Percentiles rank a stretch among this genome's conserved stretches.
Evolutionary conservation across 2,888 invertebrate species (phyloP).

Genomic region (Rhynchonema sp.): DNA sequence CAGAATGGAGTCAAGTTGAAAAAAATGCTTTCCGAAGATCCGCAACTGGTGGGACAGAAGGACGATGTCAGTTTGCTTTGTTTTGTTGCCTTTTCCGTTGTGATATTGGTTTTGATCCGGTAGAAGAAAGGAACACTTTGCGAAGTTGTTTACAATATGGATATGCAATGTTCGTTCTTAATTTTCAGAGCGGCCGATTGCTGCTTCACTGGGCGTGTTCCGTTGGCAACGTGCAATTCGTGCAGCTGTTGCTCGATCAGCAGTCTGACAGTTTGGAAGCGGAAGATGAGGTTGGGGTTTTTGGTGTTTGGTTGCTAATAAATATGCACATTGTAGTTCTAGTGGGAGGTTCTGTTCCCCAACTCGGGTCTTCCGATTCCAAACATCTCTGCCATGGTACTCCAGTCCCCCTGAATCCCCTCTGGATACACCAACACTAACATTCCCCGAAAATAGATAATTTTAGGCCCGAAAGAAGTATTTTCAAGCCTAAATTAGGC

Average conservation of each 20-base stretch:
- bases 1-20: not conserved
- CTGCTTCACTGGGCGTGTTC: slow-evolving; percentile 13
- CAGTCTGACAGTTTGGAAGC: slow-evolving; percentile 4
- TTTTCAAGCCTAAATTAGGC: too few relatives aligned
- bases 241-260: slow-evolving; percentile 9
- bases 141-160: not conserved
- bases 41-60: not conserved
- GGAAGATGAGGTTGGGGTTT: slow-evolving; percentile 8
- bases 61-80: not conserved
- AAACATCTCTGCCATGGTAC: not conserved
- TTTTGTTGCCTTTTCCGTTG: too few relatives aligned
- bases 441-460: too few relatives aligned
- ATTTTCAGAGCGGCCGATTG: slow-evolving; percentile 6
- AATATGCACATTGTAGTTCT: not conserved
- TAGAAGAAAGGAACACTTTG: not conserved
- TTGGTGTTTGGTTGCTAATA: not conserved
- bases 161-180: not conserved
- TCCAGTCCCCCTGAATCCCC: too few relatives aligned
- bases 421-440: too few relatives aligned
- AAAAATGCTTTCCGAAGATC: not conserved
- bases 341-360: not conserved
- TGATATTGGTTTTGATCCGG: too few relatives aligned
- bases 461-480: too few relatives aligned
- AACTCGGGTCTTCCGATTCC: not conserved
- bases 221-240: slow-evolving; percentile 11